Evolutionary conservation across 2,113 vertebrate species (phyloP), one percentile per base, ranked within the genome.

Genomic region (Dipodomys spectabilis): DNA sequence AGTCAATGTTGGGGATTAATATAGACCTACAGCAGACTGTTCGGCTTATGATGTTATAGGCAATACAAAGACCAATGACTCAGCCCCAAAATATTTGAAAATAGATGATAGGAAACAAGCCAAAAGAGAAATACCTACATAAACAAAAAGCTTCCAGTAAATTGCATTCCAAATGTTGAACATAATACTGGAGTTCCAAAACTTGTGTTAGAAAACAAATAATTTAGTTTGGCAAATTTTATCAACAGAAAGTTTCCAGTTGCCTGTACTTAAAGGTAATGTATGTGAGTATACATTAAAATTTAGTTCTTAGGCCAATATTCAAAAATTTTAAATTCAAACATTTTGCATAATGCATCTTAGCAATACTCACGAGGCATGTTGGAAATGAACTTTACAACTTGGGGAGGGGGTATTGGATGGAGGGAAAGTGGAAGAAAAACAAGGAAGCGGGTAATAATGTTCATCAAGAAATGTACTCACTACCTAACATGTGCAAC

Each of bases 91-190:
- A 0, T 35, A 82, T 81, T 82, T 90, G 71, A 25, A 94, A 91
- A 85, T 5, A 87, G 80, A 94, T 92, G 77, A 95, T 74, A 96
- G 91, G 72, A 96, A 86, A 53, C 39, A 95, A 91, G 90, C 71
- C 80, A 92, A 88, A 90, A 84, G 85, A 86, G 60, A 96, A 95
- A 68, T 94, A 90, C 69, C 25, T 86, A 82, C 87, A 86, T 91
- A 94, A 91, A 88, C 74, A n/a, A 60, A 89, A 92, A 18, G 10
- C 39, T 72, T 49, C 25, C 6, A 79, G 44, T 30, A 60, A 85
- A 88, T 71, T 77, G 35, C 44, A 79, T 74, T 90, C 3, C 53
- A 86, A 35, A 75, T 53, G 44, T 1, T 69, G 45, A 85, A 39
- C 6, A 20, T n/a, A 72, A 91, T 89, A 68, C 80, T 83, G 35